Conservation (phyloP, 2,113 vertebrate genomes). For the Falco punctatus region DNA sequence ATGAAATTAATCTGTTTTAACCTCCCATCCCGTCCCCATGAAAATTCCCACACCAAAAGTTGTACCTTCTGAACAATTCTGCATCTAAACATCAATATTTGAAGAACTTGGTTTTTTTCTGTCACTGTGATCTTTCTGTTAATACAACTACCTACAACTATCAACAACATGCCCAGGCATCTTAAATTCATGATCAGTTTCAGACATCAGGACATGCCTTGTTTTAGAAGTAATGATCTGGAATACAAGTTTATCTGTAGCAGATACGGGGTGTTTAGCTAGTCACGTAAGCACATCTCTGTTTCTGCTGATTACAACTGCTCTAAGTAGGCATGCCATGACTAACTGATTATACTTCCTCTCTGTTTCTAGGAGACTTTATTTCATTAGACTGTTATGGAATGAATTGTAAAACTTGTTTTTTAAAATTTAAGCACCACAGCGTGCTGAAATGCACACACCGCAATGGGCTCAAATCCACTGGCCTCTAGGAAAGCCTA, state of each 20-base stretch:
- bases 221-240: not conserved
- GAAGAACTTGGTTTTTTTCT: not conserved
- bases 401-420: not conserved
- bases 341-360: conserved; percentile 45
- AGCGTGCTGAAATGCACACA: not conserved
- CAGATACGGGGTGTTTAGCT: fast-evolving
- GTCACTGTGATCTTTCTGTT: not conserved
- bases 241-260: not conserved
- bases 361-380: not conserved
- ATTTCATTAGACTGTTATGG: conserved; percentile 12
- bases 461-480: not conserved
- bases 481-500: not conserved
- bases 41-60: not conserved
- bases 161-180: not conserved
- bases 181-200: not conserved
- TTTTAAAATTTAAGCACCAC: not conserved
- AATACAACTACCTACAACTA: not conserved
- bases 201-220: not conserved
- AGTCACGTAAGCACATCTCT: not conserved
- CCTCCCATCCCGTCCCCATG: not conserved
- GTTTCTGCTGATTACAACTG: not conserved
- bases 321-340: not conserved
- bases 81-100: not conserved
- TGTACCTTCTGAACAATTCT: not conserved
- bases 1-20: not conserved